Conservation (phyloP, 2,888 invertebrate genomes). For the Fabriciana adippe region DNA sequence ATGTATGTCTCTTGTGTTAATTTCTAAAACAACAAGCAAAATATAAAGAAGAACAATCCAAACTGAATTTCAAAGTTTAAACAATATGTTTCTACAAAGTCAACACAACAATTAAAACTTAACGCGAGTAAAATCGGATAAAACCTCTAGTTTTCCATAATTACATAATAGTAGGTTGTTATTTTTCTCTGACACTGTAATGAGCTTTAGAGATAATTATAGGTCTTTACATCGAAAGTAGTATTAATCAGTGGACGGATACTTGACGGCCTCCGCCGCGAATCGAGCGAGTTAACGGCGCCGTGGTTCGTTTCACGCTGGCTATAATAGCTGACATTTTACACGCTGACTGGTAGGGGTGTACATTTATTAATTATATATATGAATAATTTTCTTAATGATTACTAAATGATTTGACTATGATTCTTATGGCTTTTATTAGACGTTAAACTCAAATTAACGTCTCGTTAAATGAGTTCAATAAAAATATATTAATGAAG, state of each 20-base stretch:
- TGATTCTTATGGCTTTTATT: too few species aligned
- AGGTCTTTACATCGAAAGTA: conserved; percentile 13
- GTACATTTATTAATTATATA: conserved; percentile 10
- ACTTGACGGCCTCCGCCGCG: conserved; percentile 18
- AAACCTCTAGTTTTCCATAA: not conserved
- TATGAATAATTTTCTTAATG: not conserved
- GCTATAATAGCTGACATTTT: conserved; percentile 44
- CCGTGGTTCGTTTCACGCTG: conserved; percentile 46
- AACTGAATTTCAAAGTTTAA: too few species aligned
- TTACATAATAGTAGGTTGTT: conserved; percentile 3
- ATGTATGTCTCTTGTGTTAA: too few species aligned
- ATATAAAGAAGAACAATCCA: too few species aligned
- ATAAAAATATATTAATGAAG: too few species aligned
- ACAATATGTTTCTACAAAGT: too few species aligned
- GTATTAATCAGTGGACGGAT: conserved; percentile 17
- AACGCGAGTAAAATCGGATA: too few species aligned
- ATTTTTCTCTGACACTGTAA: conserved; percentile 10
- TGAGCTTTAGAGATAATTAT: conserved; percentile 19
- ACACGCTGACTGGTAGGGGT: conserved; percentile 46
- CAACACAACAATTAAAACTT: too few species aligned
- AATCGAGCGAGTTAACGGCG: conserved; percentile 30
- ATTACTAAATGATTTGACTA: not conserved
- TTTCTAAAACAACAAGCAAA: too few species aligned
- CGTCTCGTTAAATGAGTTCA: too few species aligned
- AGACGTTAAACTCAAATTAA: too few species aligned